Percentiles rank a stretch among this genome's conserved stretches.
Evolutionary conservation across 2,888 invertebrate genomes (phyloP).

Genomic region (Campoplex nolae): DNA sequence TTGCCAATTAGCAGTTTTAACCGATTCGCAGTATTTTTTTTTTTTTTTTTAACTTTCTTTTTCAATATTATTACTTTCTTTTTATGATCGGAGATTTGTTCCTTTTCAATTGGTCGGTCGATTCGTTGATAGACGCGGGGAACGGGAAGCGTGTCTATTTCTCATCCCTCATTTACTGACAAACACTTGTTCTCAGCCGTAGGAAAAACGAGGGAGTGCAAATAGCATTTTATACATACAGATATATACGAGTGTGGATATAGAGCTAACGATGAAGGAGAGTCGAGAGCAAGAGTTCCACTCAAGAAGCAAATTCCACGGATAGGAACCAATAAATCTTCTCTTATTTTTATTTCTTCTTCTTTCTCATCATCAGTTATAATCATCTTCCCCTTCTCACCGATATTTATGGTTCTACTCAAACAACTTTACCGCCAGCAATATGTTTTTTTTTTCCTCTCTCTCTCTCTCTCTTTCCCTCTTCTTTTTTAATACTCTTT

Average conservation of each 20-base stretch:
- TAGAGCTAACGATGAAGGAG: constrained; percentile 3
- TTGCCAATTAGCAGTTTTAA: constrained; percentile 36
- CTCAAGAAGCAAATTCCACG: constrained; percentile 31
- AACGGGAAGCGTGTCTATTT: background rate
- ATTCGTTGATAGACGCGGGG: constrained; percentile 15
- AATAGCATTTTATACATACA: background rate
- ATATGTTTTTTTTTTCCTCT: background rate
- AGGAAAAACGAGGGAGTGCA: constrained; percentile 8
- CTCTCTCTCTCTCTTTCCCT: no score
- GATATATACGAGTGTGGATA: background rate
- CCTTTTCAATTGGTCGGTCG: constrained; percentile 6
- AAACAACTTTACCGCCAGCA: background rate
- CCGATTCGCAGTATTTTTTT: background rate
- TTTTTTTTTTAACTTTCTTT: background rate
- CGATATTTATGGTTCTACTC: constrained; percentile 38
- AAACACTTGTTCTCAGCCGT: constrained; percentile 29
- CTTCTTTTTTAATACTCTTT: background rate
- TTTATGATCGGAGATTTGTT: background rate
- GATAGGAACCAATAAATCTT: constrained; percentile 48
- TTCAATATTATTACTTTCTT: background rate
- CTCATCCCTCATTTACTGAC: constrained; percentile 43
- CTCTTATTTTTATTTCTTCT: constrained; percentile 25
- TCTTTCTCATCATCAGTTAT: constrained; percentile 31
- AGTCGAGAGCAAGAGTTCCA: constrained; percentile 15
- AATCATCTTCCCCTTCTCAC: background rate